A percentile compares a stretch with the other conserved stretches of the same genome.
Evolutionary conservation across 2,888 invertebrate species (phyloP).

Genomic region (Dryocosmus kuriphilus): DNA sequence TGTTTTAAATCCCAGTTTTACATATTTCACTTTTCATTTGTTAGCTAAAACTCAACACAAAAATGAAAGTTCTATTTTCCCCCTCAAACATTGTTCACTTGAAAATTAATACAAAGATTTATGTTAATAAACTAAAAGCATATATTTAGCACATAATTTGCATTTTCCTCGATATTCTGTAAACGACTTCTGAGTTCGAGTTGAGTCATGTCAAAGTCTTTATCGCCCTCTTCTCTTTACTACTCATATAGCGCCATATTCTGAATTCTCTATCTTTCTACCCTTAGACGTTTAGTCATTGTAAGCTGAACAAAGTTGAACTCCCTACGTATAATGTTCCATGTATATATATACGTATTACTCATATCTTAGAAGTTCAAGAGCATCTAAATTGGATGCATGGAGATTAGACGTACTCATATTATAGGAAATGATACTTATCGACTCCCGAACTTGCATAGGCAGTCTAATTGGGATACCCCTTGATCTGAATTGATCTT

Average conservation of each 20-base stretch:
- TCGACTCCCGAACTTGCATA: background rate
- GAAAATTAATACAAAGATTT: background rate
- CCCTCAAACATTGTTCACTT: background rate
- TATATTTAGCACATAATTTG: background rate
- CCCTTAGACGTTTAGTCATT: background rate
- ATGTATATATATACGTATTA: background rate
- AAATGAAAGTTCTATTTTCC: too few relatives aligned
- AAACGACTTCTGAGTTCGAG: background rate
- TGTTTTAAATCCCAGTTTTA: too few relatives aligned
- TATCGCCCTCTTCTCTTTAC: background rate
- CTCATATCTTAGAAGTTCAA: background rate
- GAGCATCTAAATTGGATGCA: background rate
- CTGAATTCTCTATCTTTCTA: background rate
- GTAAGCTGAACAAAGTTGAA: background rate
- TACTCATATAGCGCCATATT: background rate
- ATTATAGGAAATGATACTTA: background rate
- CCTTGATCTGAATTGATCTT: constrained; percentile 21
- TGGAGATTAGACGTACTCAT: background rate
- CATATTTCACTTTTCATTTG: too few relatives aligned
- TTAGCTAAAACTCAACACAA: too few relatives aligned
- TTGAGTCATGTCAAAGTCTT: constrained; percentile 5
- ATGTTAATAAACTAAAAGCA: background rate
- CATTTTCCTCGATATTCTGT: background rate
- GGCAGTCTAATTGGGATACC: background rate
- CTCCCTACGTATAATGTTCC: background rate